phyloP scores from a whole-genome alignment of 2,797 vertebrate genomes.

The Hybognathus amarus region DNA sequence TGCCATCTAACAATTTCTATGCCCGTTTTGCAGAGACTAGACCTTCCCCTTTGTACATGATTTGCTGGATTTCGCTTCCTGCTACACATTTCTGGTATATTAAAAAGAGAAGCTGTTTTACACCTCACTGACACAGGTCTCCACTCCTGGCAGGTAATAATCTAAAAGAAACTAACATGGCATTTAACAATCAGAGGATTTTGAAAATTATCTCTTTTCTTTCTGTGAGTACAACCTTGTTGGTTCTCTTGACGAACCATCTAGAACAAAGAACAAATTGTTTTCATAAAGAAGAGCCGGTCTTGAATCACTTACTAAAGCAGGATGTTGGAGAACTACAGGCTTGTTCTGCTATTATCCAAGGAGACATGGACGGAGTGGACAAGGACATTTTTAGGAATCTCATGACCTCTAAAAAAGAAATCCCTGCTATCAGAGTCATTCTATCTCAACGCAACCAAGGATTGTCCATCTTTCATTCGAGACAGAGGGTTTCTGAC shows the following conservation, averaged over 20 bases:
- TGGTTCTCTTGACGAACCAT: constrained; percentile 44
- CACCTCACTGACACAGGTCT: background rate
- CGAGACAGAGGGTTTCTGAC: constrained; percentile 72
- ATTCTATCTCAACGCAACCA: constrained; percentile 76
- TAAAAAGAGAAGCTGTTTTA: background rate
- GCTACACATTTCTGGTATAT: background rate
- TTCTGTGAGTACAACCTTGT: constrained; percentile 30
- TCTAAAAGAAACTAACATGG: constrained; percentile 14
- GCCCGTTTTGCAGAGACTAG: no score
- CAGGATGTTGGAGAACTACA: constrained; percentile 63
- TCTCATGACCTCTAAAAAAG: constrained; percentile 65
- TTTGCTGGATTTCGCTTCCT: background rate
- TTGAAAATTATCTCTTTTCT: constrained; percentile 7
- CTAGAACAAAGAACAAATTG: background rate
- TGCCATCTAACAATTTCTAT: background rate
- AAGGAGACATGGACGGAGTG: constrained; percentile 66
- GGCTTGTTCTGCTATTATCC: constrained; percentile 72
- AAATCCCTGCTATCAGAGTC: constrained; percentile 62
- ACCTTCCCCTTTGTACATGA: constrained; percentile 11
- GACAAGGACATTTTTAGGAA: constrained; percentile 54
- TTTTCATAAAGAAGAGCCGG: background rate
- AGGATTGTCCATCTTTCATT: constrained; percentile 77
- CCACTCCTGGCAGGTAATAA: background rate
- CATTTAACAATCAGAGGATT: background rate
- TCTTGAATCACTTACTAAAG: constrained; percentile 28